Evolutionary conservation across 1,140 invertebrate species (phyloP).

Genomic region (Drosophila eugracilis): DNA sequence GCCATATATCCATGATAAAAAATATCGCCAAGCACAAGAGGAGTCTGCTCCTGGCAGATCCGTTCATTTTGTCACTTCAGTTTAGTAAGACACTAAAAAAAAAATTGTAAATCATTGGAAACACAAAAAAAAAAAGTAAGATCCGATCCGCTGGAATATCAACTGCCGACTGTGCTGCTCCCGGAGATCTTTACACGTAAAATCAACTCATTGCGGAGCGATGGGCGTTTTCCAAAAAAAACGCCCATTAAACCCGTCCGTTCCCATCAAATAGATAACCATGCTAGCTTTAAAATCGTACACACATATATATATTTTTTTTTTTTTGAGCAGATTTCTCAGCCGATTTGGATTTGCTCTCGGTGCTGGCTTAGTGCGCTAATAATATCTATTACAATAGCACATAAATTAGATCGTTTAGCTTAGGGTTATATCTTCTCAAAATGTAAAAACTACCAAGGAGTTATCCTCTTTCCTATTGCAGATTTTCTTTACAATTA

Average conservation of each 20-base stretch:
- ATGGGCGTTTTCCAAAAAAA: slow-evolving; percentile 24
- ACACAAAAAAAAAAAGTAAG: slow-evolving; percentile 7
- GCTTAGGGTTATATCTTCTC: slow-evolving; percentile 25
- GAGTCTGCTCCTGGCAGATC: slow-evolving; percentile 36
- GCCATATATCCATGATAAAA: slow-evolving; percentile 1
- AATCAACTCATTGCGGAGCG: slow-evolving; percentile 19
- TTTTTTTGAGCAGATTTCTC: slow-evolving; percentile 59
- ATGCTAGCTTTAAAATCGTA: slow-evolving; percentile 20
- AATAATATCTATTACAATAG: slow-evolving; percentile 66
- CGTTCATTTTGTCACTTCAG: slow-evolving; percentile 25
- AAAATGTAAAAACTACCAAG: slow-evolving; percentile 30
- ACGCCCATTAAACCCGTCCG: slow-evolving; percentile 35
- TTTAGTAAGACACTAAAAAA: background rate
- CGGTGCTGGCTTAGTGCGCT: slow-evolving; percentile 42
- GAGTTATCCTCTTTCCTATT: background rate
- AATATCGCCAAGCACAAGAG: slow-evolving; percentile 19
- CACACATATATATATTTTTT: slow-evolving; percentile 43
- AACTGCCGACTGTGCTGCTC: slow-evolving; percentile 21
- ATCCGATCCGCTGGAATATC: slow-evolving; percentile 6
- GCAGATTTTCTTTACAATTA: slow-evolving; percentile 15
- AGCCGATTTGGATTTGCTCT: slow-evolving; percentile 19
- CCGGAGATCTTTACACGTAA: background rate
- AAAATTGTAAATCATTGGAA: background rate
- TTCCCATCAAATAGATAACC: slow-evolving; percentile 1
- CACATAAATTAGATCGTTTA: slow-evolving; percentile 48